phyloP scores from a whole-genome alignment of 2,113 vertebrate genomes.

The Carettochelys insculpta region DNA sequence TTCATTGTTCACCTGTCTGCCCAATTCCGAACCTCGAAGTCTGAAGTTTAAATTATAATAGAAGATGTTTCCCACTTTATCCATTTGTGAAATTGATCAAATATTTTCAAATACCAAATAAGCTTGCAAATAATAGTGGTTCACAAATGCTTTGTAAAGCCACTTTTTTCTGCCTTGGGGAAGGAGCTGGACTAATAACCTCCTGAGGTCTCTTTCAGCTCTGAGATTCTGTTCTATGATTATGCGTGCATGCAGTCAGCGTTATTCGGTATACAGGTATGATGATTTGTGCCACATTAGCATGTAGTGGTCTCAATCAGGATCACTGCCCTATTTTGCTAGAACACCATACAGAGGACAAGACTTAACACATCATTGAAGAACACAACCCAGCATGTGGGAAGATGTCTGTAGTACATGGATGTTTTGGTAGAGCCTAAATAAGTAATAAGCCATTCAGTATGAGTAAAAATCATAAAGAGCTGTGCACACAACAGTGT shows the following conservation, averaged over 20 bases:
- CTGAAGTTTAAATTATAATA: too few relatives aligned
- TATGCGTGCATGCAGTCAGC: background rate
- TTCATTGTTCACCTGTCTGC: too few relatives aligned
- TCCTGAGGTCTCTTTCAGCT: too few relatives aligned
- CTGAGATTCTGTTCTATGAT: too few relatives aligned
- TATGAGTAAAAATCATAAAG: slow-evolving; percentile 23
- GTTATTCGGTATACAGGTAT: background rate
- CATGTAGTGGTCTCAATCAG: slow-evolving; percentile 30
- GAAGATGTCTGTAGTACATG: background rate
- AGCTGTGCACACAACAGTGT: background rate
- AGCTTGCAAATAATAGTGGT: background rate
- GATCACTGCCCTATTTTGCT: background rate
- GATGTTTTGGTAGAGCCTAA: background rate
- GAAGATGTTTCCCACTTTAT: too few relatives aligned
- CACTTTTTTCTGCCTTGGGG: too few relatives aligned
- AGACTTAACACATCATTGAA: background rate
- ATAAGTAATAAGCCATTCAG: background rate
- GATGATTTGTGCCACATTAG: slow-evolving; percentile 9
- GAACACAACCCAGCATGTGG: background rate
- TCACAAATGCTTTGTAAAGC: background rate
- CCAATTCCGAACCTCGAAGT: too few relatives aligned
- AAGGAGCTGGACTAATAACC: too few relatives aligned
- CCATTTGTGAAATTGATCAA: too few relatives aligned
- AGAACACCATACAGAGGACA: fast-evolving
- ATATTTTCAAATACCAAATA: too few relatives aligned